Base-by-base conservation (phyloP, 2,797 vertebrate genomes). In the Champsocephalus gunnari region DNA sequence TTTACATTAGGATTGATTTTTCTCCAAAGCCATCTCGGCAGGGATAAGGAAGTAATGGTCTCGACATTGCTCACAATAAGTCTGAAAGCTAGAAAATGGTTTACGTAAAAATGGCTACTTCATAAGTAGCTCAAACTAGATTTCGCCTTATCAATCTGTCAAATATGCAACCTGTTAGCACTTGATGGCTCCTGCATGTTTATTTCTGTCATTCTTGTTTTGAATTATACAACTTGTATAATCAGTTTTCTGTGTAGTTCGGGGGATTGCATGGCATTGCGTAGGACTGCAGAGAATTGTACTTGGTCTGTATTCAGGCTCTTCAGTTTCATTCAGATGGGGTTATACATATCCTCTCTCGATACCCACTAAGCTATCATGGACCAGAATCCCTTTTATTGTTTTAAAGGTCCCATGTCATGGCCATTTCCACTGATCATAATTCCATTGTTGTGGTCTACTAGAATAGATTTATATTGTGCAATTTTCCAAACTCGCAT, bases 1-100 rank as follows among this genome's bases (percentile, higher is more conserved):
- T 63, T 62, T 80, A 72, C 74, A 71, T 84, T 81, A 75, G 73
- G 57, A 82, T 74, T 79, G 82, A 80, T 73, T 75, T 85, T 79
- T 81, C 74, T 61, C 66, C 70, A 57, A 76, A 86, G 83, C 74
- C 61, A 74, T 92, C 87, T 84, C 78, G 86, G 60, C 28, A 67
- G 55, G 68, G 72, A 85, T 85, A 83, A 87, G 79, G 75, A 91
- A 88, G 75, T 71, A 84, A 80, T 56, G 77, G 80, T 64, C 77
- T 59, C 21, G 65, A 73, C 80, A 57, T 76, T 10, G 38, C 75
- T 78, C 66, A 87, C 75, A 89, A 86, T 91, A 83, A 86, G 85
- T 81, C 81, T 80, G 71, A 91, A 82, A 91, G 89, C 87, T 70
- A 16, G 44, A 69, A 70, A 66, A 57, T 48, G 45, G 61, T 92